These are phyloP conservation scores for Thalassoma bifasciatum DNA, from an alignment of 2,113 vertebrate species.

Conservation along the genomic window DNA sequence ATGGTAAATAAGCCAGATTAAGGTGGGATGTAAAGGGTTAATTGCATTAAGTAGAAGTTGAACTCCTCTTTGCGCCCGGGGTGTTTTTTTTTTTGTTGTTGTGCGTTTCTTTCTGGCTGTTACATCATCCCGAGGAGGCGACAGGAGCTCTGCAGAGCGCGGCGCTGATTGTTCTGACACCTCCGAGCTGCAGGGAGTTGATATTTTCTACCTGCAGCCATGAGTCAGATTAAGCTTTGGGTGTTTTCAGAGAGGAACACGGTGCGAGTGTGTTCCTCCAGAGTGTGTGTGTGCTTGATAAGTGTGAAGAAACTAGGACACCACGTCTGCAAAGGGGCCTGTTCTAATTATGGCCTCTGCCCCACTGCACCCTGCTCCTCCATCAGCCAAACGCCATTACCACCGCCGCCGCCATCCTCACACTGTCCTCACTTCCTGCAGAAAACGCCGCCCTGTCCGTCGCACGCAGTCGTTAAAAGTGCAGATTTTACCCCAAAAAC, in stretches of 20 bases:
- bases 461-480: too few relatives aligned
- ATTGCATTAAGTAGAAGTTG: conserved; percentile 41
- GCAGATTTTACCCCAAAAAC: too few relatives aligned
- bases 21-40: too few relatives aligned
- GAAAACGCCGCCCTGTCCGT: too few relatives aligned
- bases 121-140: conserved; percentile 58
- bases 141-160: conserved; percentile 49
- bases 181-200: conserved; percentile 69
- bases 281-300: conserved; percentile 49
- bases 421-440: not conserved
- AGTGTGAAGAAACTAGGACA: conserved; percentile 76
- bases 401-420: not conserved
- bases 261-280: not conserved
- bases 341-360: conserved; percentile 73
- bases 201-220: conserved; percentile 72
- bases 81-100: conserved; percentile 47
- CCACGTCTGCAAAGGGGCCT: conserved; percentile 62
- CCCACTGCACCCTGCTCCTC: conserved; percentile 55
- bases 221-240: conserved; percentile 62
- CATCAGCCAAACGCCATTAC: conserved; percentile 6
- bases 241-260: conserved; percentile 39
- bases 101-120: conserved; percentile 46
- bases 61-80: conserved; percentile 6
- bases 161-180: conserved; percentile 73
- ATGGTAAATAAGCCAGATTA: too few relatives aligned